Evolutionary conservation across 1,140 invertebrate genomes (phyloP), one percentile per base, ranked within the genome.

Genomic region (Dreissena polymorpha): DNA sequence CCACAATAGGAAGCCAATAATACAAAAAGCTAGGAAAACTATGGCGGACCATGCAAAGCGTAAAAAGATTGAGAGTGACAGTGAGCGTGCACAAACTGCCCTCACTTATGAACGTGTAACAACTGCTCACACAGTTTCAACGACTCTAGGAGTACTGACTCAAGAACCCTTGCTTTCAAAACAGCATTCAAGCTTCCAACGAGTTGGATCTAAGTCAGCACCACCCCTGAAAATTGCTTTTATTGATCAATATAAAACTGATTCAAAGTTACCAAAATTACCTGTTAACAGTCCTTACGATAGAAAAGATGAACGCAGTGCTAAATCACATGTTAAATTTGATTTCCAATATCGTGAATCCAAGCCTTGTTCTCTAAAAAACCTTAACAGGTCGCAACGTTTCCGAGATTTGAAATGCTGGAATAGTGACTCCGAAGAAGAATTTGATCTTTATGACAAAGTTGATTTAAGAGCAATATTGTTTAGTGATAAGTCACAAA

Each of bases 381-480:
- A 67, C 29, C 67, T 83, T 16, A 25, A 53, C 13, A 75, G 86
- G 8, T 78, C 85, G 57, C 71, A 81, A 55, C 50, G 78, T 68
- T 18, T 51, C 25, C 49, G 77, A 72, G 18, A 39, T 27, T 75
- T 76, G 39, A 39, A 65, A 12, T 60, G 53, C 0, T 77, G 80
- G 64, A 84, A 86, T 21, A 85, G 76, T 80, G 84, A 83, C 27
- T 67, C 78, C 25, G 86, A 87, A 27, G 87, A 87, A 29, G 89
- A 90, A 60, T 86, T 88, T 71, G 50, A 63, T 12, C 78, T 77
- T 27, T 63, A 71, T 29, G 88, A 90, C 55, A 85, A 85, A 70
- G 85, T 90, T 27, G 88, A 90, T 68, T 65, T 90, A 27, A 79
- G 87, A 69, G 86, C 87, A 23, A 60, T 90, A 67, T 74, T 90